These are phyloP conservation scores for Latrodectus geometricus DNA, from an alignment of 1,140 invertebrate species.

Conservation along the genomic window DNA sequence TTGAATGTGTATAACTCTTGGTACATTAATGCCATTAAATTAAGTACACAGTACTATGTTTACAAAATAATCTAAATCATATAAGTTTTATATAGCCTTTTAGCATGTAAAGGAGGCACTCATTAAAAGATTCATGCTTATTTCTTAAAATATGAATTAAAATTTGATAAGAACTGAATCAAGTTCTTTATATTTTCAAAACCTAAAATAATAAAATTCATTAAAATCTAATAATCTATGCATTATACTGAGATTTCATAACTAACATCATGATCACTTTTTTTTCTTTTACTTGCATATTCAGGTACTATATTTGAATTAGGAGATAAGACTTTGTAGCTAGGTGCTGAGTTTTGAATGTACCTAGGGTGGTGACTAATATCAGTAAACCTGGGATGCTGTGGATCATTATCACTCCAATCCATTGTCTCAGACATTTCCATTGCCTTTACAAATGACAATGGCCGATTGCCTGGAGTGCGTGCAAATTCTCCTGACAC, in stretches of 20 bases:
- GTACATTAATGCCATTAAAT: no score
- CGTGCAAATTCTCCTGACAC: conserved; percentile 62
- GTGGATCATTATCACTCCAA: conserved; percentile 35
- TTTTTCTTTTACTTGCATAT: conserved; percentile 10
- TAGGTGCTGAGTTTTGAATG: neutral
- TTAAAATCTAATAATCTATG: neutral
- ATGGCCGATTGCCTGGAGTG: conserved; percentile 75
- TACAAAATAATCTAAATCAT: no score
- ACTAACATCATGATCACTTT: conserved; percentile 51
- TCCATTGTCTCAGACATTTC: conserved; percentile 83
- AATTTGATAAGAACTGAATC: no score
- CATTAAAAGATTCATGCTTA: no score
- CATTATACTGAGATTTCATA: conserved; percentile 57
- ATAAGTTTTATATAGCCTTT: no score
- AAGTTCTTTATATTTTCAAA: no score
- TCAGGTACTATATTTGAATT: conserved; percentile 28
- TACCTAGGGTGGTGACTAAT: neutral
- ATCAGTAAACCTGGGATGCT: neutral
- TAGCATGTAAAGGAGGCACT: no score
- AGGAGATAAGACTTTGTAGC: conserved; percentile 17
- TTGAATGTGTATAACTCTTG: no score
- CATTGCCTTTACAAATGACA: conserved; percentile 92
- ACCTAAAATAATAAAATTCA: neutral
- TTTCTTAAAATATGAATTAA: no score
- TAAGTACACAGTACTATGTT: no score